These are phyloP conservation scores for Daphoenositta chrysoptera DNA, from an alignment of 2,113 vertebrate genomes.

Conservation along the genomic window DNA sequence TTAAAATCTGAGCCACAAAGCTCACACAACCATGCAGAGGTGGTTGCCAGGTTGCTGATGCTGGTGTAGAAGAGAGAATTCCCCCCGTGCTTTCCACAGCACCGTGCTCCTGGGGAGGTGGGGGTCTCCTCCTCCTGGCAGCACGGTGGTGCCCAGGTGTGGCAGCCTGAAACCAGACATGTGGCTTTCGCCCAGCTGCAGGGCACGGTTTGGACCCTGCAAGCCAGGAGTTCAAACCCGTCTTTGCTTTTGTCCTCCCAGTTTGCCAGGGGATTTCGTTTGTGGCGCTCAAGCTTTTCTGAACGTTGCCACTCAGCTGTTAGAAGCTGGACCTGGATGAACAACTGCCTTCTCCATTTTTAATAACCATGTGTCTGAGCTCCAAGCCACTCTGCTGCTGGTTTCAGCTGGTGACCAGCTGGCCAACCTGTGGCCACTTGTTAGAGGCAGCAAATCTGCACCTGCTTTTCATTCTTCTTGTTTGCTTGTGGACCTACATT, in stretches of 20 bases:
- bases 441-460: rapidly evolving
- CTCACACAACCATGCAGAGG: rapidly evolving
- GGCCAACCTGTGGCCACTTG: not conserved
- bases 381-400: not conserved
- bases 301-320: not conserved
- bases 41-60: not conserved
- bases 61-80: not conserved
- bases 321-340: not conserved
- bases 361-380: not conserved
- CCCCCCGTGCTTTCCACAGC: rapidly evolving
- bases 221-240: rapidly evolving
- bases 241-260: rapidly evolving
- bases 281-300: not conserved
- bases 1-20: not conserved
- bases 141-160: rapidly evolving
- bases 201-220: not conserved
- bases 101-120: rapidly evolving
- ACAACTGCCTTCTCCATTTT: rapidly evolving
- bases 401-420: rapidly evolving
- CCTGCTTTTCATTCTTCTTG: not conserved
- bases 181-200: not conserved
- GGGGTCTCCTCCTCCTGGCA: not conserved
- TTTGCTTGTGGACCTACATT: not conserved
- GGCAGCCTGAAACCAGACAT: rapidly evolving
- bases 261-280: not conserved